These are phyloP conservation scores for Pangasius krempfi DNA, from an alignment of 2,797 vertebrate genomes.

Conservation along the genomic window DNA sequence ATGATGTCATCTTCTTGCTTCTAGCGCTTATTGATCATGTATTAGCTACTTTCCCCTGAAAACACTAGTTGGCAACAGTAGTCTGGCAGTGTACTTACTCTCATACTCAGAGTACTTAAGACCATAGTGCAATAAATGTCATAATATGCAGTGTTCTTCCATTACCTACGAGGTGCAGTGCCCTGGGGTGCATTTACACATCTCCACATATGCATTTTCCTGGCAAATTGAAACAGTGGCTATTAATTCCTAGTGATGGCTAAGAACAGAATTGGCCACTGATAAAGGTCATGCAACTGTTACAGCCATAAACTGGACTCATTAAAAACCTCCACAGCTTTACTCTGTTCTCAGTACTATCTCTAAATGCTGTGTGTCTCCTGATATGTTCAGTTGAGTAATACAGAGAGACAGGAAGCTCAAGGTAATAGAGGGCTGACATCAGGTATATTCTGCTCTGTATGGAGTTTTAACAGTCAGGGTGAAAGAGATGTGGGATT, in stretches of 20 bases:
- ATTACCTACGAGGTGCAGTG: neutral
- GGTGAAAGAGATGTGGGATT: slow-evolving; percentile 23
- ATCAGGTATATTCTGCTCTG: slow-evolving; percentile 3
- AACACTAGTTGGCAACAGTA: neutral
- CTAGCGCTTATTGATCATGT: neutral
- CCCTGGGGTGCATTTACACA: neutral
- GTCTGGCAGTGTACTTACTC: neutral
- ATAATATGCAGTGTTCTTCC: neutral
- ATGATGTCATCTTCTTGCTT: neutral
- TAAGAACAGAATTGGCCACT: neutral
- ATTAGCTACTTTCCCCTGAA: neutral
- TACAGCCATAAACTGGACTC: neutral
- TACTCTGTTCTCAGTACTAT: neutral
- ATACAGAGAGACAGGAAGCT: neutral
- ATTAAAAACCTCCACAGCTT: neutral
- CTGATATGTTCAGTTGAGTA: neutral
- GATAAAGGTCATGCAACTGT: slow-evolving; percentile 6
- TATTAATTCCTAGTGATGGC: neutral
- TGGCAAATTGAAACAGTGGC: neutral
- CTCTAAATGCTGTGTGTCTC: neutral
- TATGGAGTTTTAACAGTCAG: neutral
- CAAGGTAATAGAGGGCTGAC: neutral
- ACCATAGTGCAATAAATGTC: neutral
- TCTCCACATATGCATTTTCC: slow-evolving; percentile 1
- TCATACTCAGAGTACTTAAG: neutral